Base-by-base conservation (phyloP, 2,797 vertebrate species). In the Scarus forsteni region DNA sequence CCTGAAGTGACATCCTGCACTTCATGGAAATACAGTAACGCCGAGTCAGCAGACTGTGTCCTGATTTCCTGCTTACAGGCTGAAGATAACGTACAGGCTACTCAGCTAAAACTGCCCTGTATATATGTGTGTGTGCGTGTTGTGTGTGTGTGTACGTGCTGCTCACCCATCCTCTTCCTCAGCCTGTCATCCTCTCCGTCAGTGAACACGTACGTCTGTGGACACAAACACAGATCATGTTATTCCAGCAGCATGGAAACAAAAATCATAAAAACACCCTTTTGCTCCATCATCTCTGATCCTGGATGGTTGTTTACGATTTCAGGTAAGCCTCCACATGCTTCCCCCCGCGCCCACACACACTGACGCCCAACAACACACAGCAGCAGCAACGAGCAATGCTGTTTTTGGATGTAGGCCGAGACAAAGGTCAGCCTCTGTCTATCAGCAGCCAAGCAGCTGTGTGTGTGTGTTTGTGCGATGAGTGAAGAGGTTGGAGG, bases 191-290 rank as follows among this genome's bases (percentile, higher is more conserved):
- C 97, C 72, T 97, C 97, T 14, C 94, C 96, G 8, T 99, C 98
- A 0, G 97, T 99, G 92, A 99, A 99, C 90, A 99, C 95, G 76
- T 96, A 99, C 0, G 96, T 98, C 98, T 99, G 92, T 74, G 92
- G 91, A 44, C 19, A 39, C n/a, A 57, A 11, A 60, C 49, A 50
- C 3, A 12, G n/a, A 46, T 62, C 6, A 1, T 72, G 71, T 87
- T 81, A 80, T 86, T 82, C 35, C 70, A 78, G 52, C 46, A 48
- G 60, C 44, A 27, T 52, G 51, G 35, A 46, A 76, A 61, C 10
- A 60, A 48, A 87, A 63, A 57, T 35, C 56, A 12, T 0, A n/a
- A 44, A 42, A 48, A 59, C 7, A 48, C 68, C 34, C 45, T 54
- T 6, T 40, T 42, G 59, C 53, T 36, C 46, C 34, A 3, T 42